Evolutionary conservation across 2,797 vertebrate genomes (phyloP).

Genomic region (Cyprinodon diabolis): DNA sequence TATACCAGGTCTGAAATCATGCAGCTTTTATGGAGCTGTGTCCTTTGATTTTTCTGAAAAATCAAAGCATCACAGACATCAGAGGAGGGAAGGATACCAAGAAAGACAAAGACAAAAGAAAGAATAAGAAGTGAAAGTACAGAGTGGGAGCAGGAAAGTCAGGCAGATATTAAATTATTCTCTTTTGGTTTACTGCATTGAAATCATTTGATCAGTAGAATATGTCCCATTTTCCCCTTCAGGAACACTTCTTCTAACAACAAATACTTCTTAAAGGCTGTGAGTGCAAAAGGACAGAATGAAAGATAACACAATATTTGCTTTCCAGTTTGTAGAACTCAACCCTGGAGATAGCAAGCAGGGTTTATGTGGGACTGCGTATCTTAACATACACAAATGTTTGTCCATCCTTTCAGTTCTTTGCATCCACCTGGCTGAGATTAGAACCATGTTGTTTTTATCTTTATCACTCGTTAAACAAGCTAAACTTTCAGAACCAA

Average conservation of each 20-base stretch:
- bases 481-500: neutral
- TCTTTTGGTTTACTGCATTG: conserved; percentile 55
- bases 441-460: conserved; percentile 1
- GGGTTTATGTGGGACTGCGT: conserved; percentile 14
- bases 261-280: conserved; percentile 25
- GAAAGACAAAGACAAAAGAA: conserved; percentile 36
- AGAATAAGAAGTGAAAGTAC: conserved; percentile 20
- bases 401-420: conserved; percentile 3
- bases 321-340: conserved; percentile 26
- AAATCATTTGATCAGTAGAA: conserved; percentile 60
- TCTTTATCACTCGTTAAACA: conserved; percentile 16
- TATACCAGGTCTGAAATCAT: conserved; percentile 23
- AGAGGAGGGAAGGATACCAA: conserved; percentile 19
- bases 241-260: conserved; percentile 14
- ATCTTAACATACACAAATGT: conserved; percentile 12
- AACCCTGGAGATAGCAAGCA: conserved; percentile 17
- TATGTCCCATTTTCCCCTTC: conserved; percentile 21
- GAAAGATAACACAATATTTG: conserved; percentile 55
- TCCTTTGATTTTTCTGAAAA: conserved; percentile 46
- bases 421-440: conserved; percentile 14
- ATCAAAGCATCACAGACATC: conserved; percentile 45
- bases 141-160: conserved; percentile 15
- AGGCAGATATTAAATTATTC: conserved; percentile 64
- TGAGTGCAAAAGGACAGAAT: conserved; percentile 17
- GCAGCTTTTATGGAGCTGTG: conserved; percentile 38